Evolutionary conservation across 2,113 vertebrate species (phyloP).

Genomic region (Acrocephalus kingi): DNA sequence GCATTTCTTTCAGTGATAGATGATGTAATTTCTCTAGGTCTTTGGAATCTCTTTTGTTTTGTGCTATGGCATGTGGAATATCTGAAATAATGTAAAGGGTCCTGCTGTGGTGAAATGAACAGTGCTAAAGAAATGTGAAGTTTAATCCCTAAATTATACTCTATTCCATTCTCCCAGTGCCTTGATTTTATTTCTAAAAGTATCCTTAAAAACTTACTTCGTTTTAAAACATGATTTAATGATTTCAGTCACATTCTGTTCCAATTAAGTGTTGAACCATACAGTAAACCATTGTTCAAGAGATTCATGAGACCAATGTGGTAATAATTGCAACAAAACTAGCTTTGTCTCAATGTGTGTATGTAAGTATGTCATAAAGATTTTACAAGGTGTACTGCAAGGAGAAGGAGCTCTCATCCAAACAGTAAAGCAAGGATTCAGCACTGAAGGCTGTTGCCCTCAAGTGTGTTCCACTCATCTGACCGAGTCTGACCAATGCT

Average conservation of each 20-base stretch:
- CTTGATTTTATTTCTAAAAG: background rate
- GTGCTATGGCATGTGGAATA: background rate
- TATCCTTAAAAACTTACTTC: background rate
- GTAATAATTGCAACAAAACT: constrained; percentile 8
- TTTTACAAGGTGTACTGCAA: background rate
- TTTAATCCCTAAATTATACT: background rate
- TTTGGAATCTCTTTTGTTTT: background rate
- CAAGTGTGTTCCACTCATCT: background rate
- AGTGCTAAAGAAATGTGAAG: background rate
- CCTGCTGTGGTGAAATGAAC: background rate
- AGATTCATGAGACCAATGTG: background rate
- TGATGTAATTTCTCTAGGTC: background rate
- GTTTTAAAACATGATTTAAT: background rate
- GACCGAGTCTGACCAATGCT: background rate
- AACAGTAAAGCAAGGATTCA: background rate
- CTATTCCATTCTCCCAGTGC: background rate
- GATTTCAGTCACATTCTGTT: constrained; percentile 11
- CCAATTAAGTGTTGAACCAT: background rate
- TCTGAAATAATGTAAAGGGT: background rate
- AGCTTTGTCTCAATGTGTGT: constrained; percentile 9
- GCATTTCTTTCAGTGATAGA: background rate
- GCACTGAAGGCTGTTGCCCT: background rate
- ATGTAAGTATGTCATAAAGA: background rate
- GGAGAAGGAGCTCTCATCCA: background rate
- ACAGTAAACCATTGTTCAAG: constrained; percentile 39